These are phyloP conservation scores for Scomberomorus guttatus DNA, from an alignment of 2,797 vertebrate species.

Conservation along the genomic window DNA sequence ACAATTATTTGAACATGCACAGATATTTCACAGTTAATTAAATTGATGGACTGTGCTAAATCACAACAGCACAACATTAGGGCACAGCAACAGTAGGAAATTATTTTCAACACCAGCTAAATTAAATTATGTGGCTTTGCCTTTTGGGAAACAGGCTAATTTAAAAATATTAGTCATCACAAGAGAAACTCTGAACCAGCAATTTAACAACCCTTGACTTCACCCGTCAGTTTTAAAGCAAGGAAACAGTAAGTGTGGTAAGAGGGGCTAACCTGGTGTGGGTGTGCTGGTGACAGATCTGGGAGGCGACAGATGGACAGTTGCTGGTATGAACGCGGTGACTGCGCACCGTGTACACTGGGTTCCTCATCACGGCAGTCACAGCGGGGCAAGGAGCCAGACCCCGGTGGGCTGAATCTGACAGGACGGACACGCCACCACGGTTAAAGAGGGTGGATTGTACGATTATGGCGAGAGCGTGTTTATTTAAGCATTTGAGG, in stretches of 20 bases:
- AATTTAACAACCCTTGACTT: neutral
- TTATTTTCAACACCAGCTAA: constrained; percentile 6
- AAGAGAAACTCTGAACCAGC: constrained; percentile 9
- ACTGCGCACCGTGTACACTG: constrained; percentile 95
- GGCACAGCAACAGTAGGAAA: constrained; percentile 22
- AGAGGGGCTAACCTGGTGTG: constrained; percentile 75
- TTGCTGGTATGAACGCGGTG: constrained; percentile 92
- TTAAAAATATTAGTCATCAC: constrained; percentile 40
- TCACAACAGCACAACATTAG: constrained; percentile 17
- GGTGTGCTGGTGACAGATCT: constrained; percentile 91
- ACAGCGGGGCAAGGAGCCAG: constrained; percentile 92
- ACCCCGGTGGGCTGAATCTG: constrained; percentile 92
- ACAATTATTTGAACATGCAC: constrained; percentile 1
- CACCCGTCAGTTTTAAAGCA: neutral
- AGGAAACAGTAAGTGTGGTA: constrained; percentile 35
- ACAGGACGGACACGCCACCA: neutral
- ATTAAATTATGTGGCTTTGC: constrained; percentile 36
- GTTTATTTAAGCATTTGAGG: constrained; percentile 4
- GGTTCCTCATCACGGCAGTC: constrained; percentile 96
- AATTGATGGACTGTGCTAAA: constrained; percentile 30
- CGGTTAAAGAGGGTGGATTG: constrained; percentile 14
- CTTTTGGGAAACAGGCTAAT: constrained; percentile 33
- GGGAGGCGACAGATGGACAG: constrained; percentile 91
- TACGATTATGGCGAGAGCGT: neutral
- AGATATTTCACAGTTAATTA: constrained; percentile 41